These are phyloP conservation scores for Silurus glanis DNA, from an alignment of 2,113 vertebrate species.

Conservation along the genomic window DNA sequence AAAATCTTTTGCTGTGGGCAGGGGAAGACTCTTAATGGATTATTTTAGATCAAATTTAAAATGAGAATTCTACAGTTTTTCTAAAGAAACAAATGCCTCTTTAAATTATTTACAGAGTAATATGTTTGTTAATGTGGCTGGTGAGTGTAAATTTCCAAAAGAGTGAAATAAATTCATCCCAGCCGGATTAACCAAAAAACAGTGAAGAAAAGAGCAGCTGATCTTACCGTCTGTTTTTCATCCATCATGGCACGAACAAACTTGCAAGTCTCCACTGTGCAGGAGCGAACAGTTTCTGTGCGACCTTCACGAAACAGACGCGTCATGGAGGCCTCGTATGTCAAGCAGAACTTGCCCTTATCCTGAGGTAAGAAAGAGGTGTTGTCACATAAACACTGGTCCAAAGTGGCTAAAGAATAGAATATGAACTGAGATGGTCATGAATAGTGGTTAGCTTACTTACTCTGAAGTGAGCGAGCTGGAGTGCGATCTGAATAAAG, in stretches of 20 bases:
- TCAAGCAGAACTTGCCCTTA: constrained; percentile 93
- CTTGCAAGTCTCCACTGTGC: constrained; percentile 79
- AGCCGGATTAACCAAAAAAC: background rate
- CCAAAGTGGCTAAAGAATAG: background rate
- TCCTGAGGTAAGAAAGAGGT: constrained; percentile 73
- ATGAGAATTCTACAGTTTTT: no score
- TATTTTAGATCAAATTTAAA: no score
- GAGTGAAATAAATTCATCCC: background rate
- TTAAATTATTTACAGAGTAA: no score
- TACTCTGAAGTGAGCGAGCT: constrained; percentile 93
- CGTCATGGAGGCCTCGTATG: constrained; percentile 97
- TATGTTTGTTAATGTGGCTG: background rate
- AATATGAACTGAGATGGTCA: background rate
- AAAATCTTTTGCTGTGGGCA: no score
- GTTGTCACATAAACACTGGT: background rate
- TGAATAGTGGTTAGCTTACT: background rate
- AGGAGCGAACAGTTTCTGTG: constrained; percentile 95
- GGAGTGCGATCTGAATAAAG: constrained; percentile 90
- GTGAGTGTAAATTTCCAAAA: background rate
- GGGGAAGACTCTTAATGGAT: no score
- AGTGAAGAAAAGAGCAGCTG: background rate
- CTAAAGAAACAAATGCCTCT: no score
- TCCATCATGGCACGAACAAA: constrained; percentile 87
- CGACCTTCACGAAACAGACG: constrained; percentile 95
- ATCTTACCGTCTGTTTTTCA: constrained; percentile 77